phyloP scores from a whole-genome alignment of 2,797 vertebrate genomes.

The Argyrosomus regius region DNA sequence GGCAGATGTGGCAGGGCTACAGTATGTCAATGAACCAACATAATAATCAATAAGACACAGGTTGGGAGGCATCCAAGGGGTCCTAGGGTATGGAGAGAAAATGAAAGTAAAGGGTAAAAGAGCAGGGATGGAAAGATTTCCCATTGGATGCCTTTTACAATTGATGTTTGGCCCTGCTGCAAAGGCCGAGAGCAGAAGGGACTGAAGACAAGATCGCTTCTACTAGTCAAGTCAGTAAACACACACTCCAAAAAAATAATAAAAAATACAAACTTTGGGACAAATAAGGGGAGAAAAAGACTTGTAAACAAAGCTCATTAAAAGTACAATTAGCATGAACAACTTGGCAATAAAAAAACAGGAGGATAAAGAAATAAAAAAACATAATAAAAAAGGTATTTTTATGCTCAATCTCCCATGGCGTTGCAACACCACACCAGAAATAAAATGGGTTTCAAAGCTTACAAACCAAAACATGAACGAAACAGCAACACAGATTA shows the following conservation, averaged over 20 bases:
- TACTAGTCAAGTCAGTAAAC: conserved; percentile 55
- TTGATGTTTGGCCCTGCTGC: conserved; percentile 28
- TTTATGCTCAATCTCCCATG: conserved; percentile 67
- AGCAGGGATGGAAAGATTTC: background rate
- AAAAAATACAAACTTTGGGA: conserved; percentile 55
- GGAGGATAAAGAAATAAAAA: conserved; percentile 31
- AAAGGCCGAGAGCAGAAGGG: conserved; percentile 29
- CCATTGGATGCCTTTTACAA: conserved; percentile 29
- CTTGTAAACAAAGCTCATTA: conserved; percentile 57
- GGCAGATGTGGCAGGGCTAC: conserved; percentile 52
- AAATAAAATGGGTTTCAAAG: conserved; percentile 44
- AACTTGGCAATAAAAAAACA: conserved; percentile 54
- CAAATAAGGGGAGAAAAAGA: conserved; percentile 15
- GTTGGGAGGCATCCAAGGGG: conserved; percentile 23
- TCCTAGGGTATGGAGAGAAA: background rate
- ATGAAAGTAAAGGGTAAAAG: background rate
- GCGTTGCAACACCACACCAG: conserved; percentile 39
- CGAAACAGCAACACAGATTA: conserved; percentile 26
- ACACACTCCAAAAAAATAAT: conserved; percentile 33
- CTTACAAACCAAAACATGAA: conserved; percentile 46
- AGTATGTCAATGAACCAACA: conserved; percentile 18
- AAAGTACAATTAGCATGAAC: conserved; percentile 44
- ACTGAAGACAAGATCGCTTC: conserved; percentile 14
- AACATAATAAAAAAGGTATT: conserved; percentile 12
- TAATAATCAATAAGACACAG: conserved; percentile 34